These are phyloP conservation scores for Bambusicola thoracicus DNA, from an alignment of 2,113 vertebrate genomes.

Conservation along the genomic window DNA sequence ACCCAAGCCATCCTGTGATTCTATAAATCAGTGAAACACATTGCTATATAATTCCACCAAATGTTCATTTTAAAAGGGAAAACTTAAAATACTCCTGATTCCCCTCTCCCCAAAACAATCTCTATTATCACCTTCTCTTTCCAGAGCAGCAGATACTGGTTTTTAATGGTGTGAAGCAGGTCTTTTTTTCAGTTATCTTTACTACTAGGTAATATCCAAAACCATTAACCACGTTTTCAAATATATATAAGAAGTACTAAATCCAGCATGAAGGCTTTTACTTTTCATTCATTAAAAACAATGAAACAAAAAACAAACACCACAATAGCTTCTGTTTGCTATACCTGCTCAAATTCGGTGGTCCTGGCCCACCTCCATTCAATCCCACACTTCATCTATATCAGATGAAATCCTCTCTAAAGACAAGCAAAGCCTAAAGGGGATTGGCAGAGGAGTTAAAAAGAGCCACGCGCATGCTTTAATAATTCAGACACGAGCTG, in stretches of 20 bases:
- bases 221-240: neutral
- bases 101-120: neutral
- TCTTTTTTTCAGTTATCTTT: neutral
- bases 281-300: neutral
- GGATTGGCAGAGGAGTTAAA: accelerated
- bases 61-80: neutral
- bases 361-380: neutral
- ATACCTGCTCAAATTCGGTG: neutral
- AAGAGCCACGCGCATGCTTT: neutral
- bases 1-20: too few species aligned
- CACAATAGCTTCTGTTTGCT: neutral
- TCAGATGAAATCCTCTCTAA: neutral
- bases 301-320: neutral
- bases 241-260: neutral
- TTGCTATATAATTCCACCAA: neutral
- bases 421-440: neutral
- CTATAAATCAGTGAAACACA: too few species aligned
- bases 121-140: neutral
- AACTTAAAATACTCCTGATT: neutral
- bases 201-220: neutral
- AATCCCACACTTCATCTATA: neutral
- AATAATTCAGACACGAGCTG: neutral
- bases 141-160: neutral
- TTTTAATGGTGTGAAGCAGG: neutral
- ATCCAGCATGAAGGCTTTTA: neutral